Conservation (phyloP, 2,888 invertebrate species). For the Punctoribates punctum region DNA sequence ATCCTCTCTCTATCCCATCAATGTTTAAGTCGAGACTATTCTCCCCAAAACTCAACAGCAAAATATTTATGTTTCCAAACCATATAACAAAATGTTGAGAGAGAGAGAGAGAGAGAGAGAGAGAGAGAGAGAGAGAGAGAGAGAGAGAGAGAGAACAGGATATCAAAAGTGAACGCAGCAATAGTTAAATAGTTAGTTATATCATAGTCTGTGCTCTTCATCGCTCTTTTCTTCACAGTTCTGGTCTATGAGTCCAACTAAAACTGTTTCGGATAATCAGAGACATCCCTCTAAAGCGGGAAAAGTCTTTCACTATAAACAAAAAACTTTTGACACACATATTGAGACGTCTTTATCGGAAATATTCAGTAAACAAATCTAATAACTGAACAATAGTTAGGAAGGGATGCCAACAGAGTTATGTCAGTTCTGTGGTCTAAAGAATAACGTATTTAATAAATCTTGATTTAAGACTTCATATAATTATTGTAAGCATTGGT, state of each 20-base stretch:
- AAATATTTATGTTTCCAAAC: slow-evolving; percentile 37
- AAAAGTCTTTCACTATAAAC: slow-evolving; percentile 9
- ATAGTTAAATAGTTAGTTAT: slow-evolving; percentile 19
- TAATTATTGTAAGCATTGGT: not conserved
- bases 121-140: slow-evolving; percentile 22
- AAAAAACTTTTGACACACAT: slow-evolving; percentile 30
- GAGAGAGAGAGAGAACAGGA: slow-evolving; percentile 30
- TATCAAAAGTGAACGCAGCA: slow-evolving; percentile 19
- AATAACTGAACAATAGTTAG: slow-evolving; percentile 14
- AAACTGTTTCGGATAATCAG: not conserved
- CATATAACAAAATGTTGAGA: slow-evolving; percentile 28
- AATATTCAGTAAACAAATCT: slow-evolving; percentile 33
- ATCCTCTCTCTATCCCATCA: slow-evolving; percentile 17
- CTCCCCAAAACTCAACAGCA: slow-evolving; percentile 16
- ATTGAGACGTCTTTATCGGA: not conserved
- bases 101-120: slow-evolving; percentile 13
- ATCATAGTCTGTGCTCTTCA: slow-evolving; percentile 22
- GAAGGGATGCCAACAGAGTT: no score
- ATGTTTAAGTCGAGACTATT: slow-evolving; percentile 24
- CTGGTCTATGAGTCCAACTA: not conserved
- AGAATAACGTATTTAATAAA: slow-evolving; percentile 1
- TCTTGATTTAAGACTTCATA: not conserved
- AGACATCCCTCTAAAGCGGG: slow-evolving; percentile 11
- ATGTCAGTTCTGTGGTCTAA: not conserved
- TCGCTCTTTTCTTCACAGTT: not conserved